phyloP scores from a whole-genome alignment of 2,888 invertebrate genomes.

The Meghimatium bilineatum region DNA sequence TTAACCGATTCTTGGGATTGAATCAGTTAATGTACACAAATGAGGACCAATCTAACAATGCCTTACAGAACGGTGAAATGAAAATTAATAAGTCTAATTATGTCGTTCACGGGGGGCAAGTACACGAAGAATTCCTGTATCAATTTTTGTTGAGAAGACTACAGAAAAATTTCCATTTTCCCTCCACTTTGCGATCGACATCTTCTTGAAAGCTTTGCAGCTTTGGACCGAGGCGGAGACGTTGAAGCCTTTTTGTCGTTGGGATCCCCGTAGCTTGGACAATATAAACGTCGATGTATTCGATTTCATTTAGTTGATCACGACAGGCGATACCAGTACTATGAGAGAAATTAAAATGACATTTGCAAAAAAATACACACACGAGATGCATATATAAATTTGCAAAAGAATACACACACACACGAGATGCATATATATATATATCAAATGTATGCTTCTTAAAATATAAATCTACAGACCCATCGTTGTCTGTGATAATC shows the following conservation, averaged over 20 bases:
- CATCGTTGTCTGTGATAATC: no score
- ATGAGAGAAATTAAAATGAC: not conserved
- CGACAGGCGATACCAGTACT: not conserved
- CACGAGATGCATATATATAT: no score
- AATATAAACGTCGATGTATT: not conserved
- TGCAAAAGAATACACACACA: no score
- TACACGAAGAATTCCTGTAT: constrained; percentile 10
- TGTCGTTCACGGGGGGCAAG: not conserved
- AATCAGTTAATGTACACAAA: constrained; percentile 41
- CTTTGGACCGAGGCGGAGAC: not conserved
- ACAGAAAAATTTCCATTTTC: constrained; percentile 21
- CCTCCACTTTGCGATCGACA: constrained; percentile 36
- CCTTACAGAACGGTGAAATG: constrained; percentile 29
- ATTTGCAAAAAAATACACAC: not conserved
- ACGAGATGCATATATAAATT: not conserved
- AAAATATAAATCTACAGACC: no score
- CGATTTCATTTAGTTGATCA: constrained; percentile 1
- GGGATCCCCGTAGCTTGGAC: not conserved
- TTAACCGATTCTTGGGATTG: constrained; percentile 31
- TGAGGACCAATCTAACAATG: constrained; percentile 13
- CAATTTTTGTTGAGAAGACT: constrained; percentile 3
- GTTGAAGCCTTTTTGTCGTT: not conserved
- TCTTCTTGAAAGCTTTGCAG: constrained; percentile 34
- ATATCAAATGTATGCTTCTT: no score
- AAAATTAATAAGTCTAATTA: constrained; percentile 46